phyloP scores from a whole-genome alignment of 2,113 vertebrate genomes.

The Heterochromis multidens region DNA sequence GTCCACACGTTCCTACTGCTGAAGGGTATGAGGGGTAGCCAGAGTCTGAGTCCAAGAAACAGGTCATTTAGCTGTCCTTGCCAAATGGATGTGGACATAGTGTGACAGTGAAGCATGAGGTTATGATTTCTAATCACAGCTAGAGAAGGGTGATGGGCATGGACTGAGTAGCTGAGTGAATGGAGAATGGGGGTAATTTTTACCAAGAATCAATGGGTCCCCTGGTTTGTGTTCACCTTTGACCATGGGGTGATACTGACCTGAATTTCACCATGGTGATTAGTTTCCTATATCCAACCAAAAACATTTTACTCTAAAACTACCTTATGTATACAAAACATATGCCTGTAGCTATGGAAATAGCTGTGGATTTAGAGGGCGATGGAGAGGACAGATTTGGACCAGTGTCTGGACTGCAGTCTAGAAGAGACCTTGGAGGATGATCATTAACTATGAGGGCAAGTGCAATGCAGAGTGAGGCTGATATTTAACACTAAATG shows the following conservation, averaged over 20 bases:
- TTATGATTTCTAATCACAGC: slow-evolving; percentile 73
- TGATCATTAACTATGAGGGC: slow-evolving; percentile 49
- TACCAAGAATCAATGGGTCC: slow-evolving; percentile 6
- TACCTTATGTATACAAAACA: slow-evolving; percentile 34
- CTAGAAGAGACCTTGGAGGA: background rate
- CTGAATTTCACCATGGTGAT: slow-evolving; percentile 46
- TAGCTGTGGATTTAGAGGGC: background rate
- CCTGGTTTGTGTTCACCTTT: slow-evolving; percentile 29
- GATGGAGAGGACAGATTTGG: background rate
- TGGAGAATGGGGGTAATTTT: slow-evolving; percentile 28
- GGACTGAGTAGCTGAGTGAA: slow-evolving; percentile 3
- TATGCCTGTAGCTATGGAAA: slow-evolving; percentile 47
- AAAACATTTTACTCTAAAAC: background rate
- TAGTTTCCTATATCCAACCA: slow-evolving; percentile 51
- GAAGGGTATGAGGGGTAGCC: background rate
- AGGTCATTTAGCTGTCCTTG: slow-evolving; percentile 36
- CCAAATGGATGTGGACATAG: slow-evolving; percentile 56
- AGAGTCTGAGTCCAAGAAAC: slow-evolving; percentile 23
- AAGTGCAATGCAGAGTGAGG: background rate
- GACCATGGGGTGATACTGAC: slow-evolving; percentile 35
- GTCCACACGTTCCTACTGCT: background rate
- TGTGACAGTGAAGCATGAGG: slow-evolving; percentile 69
- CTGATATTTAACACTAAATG: background rate
- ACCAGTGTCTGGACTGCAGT: background rate
- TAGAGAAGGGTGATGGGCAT: slow-evolving; percentile 4